Percentiles rank a stretch among this genome's conserved stretches.
Conservation (phyloP, 2,888 invertebrate genomes). For the Brachyopa scutellaris region DNA sequence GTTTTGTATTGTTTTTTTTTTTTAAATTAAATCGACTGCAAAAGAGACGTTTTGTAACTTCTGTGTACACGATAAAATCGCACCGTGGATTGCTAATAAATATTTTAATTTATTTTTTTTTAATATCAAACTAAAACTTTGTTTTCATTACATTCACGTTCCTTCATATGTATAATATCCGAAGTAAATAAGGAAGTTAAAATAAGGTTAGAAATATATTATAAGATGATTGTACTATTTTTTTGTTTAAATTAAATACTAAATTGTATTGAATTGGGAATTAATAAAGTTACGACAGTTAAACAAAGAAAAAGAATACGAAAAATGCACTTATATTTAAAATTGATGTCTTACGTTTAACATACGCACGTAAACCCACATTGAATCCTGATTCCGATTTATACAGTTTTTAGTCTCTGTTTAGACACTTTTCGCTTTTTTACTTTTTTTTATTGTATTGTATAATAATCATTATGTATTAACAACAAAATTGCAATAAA, state of each 20-base stretch:
- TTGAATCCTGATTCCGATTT: conserved; percentile 30
- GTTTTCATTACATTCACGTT: conserved; percentile 10
- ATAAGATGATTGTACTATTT: conserved; percentile 47
- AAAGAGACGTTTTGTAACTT: conserved; percentile 8
- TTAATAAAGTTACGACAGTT: conserved; percentile 14
- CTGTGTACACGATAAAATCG: background rate
- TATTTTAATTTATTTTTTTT: background rate
- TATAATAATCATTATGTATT: conserved; percentile 45
- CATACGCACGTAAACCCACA: conserved; percentile 21
- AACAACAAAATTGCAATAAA: conserved; percentile 67
- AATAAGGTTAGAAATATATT: conserved; percentile 38
- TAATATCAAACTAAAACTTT: conserved; percentile 5
- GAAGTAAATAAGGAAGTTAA: conserved; percentile 8
- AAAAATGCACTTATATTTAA: background rate
- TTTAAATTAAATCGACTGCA: conserved; percentile 42
- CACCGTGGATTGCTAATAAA: background rate
- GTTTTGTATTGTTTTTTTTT: conserved; percentile 12
- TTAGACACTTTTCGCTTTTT: conserved; percentile 33
- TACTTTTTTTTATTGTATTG: conserved; percentile 13
- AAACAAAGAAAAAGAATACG: background rate
- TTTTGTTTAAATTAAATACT: conserved; percentile 5
- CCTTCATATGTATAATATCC: background rate
- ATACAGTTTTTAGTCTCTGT: conserved; percentile 32
- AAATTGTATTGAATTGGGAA: conserved; percentile 7
- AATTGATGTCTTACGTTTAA: conserved; percentile 20